Evolutionary conservation across 2,113 vertebrate species (phyloP), one percentile per base, ranked within the genome.

Genomic region (Miniopterus natalensis): DNA sequence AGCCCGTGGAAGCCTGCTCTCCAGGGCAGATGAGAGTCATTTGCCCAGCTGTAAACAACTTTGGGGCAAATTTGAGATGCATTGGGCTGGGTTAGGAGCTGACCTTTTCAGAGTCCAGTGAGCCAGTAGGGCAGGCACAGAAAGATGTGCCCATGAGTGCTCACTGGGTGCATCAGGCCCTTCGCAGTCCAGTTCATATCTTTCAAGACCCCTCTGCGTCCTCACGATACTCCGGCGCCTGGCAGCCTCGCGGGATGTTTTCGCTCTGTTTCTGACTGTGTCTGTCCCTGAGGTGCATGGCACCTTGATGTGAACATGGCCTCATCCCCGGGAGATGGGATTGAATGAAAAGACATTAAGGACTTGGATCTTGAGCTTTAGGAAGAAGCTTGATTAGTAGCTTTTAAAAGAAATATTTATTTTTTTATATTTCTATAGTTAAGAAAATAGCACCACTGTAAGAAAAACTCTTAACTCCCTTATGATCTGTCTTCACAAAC

Each of bases 171-270:
- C 31, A 10, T 21, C 12, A 20, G 40, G 20, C 57, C 27, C 13
- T 57, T 29, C 14, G 6, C 11, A 10, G 57, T 47, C 59, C 8
- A 2, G 40, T 10, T 49, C 1, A 4, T 14, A 5, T 29, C 27
- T 73, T 40, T 18, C 18, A 42, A 25, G 21, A 18, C 61, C 29
- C 40, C 3, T 13, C 55, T 25, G 29, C 0, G 2, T 59, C 15
- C 57, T 49, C 20, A 1, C 1, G 57, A 17, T 20, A 12, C 42
- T 49, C 31, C 12, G 13, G 3, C 0, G 1, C 63, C 21, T 2
- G 1, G 6, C 27, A 53, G 31, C n/a, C 36, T 31, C 2, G 1
- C 45, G 5, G 21, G 42, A 5, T 4, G 0, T 0, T 0, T 31
- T 57, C 27, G 1, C 47, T 2, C 13, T 45, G 29, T 18, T 71